A percentile compares a stretch with the other conserved stretches of the same genome.
Conservation (phyloP, 1,140 invertebrate genomes). For the Drosophila chauvacae region DNA sequence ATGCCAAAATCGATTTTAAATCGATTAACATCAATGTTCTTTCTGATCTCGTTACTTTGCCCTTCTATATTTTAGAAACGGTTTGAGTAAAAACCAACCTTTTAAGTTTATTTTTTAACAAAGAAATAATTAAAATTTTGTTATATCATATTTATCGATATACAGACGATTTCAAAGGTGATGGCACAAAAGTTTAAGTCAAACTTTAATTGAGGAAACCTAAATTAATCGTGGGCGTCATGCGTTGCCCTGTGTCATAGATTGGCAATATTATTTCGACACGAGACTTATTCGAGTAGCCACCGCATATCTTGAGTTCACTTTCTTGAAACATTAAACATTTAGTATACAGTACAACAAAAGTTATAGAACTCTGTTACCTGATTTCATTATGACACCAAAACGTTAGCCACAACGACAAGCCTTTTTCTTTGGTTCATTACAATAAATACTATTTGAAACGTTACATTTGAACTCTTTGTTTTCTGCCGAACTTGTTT, state of each 20-base stretch:
- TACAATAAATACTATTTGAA: slow-evolving; percentile 35
- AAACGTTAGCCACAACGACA: slow-evolving; percentile 18
- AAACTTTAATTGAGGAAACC: neutral
- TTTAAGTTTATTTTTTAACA: neutral
- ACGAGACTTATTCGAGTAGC: slow-evolving; percentile 3
- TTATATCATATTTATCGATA: neutral
- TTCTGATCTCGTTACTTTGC: neutral
- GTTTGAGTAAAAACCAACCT: too few species aligned
- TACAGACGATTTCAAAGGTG: neutral
- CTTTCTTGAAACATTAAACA: slow-evolving; percentile 6
- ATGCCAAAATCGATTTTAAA: too few species aligned
- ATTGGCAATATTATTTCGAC: slow-evolving; percentile 13
- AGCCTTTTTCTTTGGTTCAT: slow-evolving; percentile 9
- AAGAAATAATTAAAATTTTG: neutral
- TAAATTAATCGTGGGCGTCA: neutral
- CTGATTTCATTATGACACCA: slow-evolving; percentile 22
- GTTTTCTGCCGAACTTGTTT: slow-evolving; percentile 61
- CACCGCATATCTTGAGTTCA: slow-evolving; percentile 1
- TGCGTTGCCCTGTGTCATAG: slow-evolving; percentile 4
- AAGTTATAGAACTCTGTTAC: slow-evolving; percentile 15
- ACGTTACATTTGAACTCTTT: slow-evolving; percentile 49
- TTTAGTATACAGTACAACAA: slow-evolving; percentile 1
- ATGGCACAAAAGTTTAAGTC: slow-evolving; percentile 5
- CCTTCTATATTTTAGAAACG: too few species aligned
- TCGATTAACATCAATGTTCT: neutral